A percentile compares a stretch with the other conserved stretches of the same genome.
Conservation (phyloP, 2,113 vertebrate species). For the Boulengeromyrus knoepffleri region DNA sequence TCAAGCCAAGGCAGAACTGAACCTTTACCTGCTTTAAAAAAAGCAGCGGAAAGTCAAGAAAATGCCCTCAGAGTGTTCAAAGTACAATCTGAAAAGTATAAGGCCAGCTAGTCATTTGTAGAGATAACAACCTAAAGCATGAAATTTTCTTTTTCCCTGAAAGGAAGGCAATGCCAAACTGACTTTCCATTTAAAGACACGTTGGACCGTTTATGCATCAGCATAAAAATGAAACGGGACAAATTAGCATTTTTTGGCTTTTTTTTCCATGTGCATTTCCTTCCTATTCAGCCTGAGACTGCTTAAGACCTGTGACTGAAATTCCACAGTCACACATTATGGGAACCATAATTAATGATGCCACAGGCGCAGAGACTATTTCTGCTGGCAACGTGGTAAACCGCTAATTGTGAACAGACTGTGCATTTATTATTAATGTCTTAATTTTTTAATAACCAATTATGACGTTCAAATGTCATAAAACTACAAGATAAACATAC, state of each 20-base stretch:
- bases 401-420: slow-evolving; percentile 35
- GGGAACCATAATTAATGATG: slow-evolving; percentile 40
- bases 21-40: slow-evolving; percentile 45
- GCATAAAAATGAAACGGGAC: neutral
- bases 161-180: slow-evolving; percentile 43
- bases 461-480: slow-evolving; percentile 30
- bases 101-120: slow-evolving; percentile 75
- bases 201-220: slow-evolving; percentile 33
- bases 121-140: slow-evolving; percentile 71
- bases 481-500: slow-evolving; percentile 8
- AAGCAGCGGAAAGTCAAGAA: slow-evolving; percentile 51
- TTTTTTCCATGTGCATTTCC: neutral
- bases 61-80: slow-evolving; percentile 67
- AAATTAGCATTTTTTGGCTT: neutral
- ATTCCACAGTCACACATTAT: slow-evolving; percentile 17
- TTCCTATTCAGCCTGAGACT: neutral
- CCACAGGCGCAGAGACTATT: slow-evolving; percentile 35
- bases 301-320: slow-evolving; percentile 14
- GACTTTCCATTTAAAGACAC: neutral
- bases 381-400: slow-evolving; percentile 33
- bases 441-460: slow-evolving; percentile 27
- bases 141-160: slow-evolving; percentile 62
- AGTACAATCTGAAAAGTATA: slow-evolving; percentile 61
- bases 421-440: slow-evolving; percentile 38
- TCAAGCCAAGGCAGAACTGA: slow-evolving; percentile 63